Evolutionary conservation across 2,113 vertebrate species (phyloP), one percentile per base, ranked within the genome.

Genomic region (Pseudorasbora parva): DNA sequence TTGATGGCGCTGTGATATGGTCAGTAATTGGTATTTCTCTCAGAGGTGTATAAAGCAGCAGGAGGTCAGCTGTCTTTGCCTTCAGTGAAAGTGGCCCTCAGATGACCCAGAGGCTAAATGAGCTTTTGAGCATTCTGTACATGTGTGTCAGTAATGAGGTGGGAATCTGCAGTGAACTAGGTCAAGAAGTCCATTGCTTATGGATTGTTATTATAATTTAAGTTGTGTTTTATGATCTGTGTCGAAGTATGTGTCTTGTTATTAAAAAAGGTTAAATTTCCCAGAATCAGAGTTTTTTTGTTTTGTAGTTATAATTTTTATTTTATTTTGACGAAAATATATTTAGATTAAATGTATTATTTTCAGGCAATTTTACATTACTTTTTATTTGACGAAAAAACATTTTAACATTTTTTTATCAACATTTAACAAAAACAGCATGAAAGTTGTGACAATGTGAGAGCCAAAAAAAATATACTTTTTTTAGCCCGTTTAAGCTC

Each of bases 1-100:
- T 45, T 37, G 41, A 84, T 54, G 45, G 64, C 37, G 1, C 12
- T 60, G 33, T 56, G 72, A 51, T 49, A 51, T 62, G 72, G 9
- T 49, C 14, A 19, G 59, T 86, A 69, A 84, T 60, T 72, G 68
- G 12, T 59, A 75, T 80, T 86, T 86, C 41, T 68, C 54, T 79
- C 77, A 23, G 62, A 43, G 68, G 43, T n/a, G 33, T 57, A 54
- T 71, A n/a, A 37, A 60, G n/a, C 68, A 77, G 37, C 66, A 69
- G 78, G 68, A 49, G 68, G 59, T 86, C 69, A 21, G 78, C n/a
- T 3, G 23, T 78, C 15, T 66, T 56, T 69, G 7, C 12, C 25
- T 79, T 27, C 25, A 47, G 57, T n/a, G 17, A 79, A n/a, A 23
- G 57, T 56, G 23, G 27, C 43, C 69, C 64, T 74, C 56, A 45